These are phyloP conservation scores for Pagrus major DNA, from an alignment of 2,113 vertebrate genomes.

Conservation along the genomic window DNA sequence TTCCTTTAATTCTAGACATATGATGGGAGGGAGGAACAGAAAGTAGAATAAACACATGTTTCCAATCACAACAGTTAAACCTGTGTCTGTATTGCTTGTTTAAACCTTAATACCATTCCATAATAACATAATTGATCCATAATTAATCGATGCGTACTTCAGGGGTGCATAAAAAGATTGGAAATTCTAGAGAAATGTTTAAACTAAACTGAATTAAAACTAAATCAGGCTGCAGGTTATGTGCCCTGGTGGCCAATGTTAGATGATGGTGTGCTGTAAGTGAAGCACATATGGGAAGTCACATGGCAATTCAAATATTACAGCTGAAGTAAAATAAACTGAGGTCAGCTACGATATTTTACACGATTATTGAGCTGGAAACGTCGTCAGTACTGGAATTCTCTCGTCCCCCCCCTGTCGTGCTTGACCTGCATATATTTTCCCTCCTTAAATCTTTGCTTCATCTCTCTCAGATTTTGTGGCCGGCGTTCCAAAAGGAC, in stretches of 20 bases:
- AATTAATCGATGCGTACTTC: no score
- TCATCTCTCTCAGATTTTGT: slow-evolving; percentile 87
- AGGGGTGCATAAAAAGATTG: no score
- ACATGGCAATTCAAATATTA: slow-evolving; percentile 10
- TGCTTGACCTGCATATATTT: slow-evolving; percentile 38
- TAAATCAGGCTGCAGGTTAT: no score
- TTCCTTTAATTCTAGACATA: no score
- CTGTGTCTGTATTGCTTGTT: no score
- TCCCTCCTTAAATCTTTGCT: slow-evolving; percentile 62
- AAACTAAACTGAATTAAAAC: no score
- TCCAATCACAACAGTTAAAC: no score
- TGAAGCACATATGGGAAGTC: background rate
- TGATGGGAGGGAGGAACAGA: no score
- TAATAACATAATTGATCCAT: no score
- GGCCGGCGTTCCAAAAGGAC: slow-evolving; percentile 90
- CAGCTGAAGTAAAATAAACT: slow-evolving; percentile 31
- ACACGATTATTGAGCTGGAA: slow-evolving; percentile 46
- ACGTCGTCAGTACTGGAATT: slow-evolving; percentile 39
- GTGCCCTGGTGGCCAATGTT: background rate
- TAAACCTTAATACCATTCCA: no score
- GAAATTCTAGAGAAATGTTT: no score
- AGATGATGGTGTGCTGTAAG: background rate
- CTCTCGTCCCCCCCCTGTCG: slow-evolving; percentile 31
- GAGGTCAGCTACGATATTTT: slow-evolving; percentile 39
- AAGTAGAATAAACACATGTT: no score